Percentiles rank a stretch among this genome's conserved stretches.
phyloP scores from a whole-genome alignment of 1,140 invertebrate genomes.

The Apis laboriosa region DNA sequence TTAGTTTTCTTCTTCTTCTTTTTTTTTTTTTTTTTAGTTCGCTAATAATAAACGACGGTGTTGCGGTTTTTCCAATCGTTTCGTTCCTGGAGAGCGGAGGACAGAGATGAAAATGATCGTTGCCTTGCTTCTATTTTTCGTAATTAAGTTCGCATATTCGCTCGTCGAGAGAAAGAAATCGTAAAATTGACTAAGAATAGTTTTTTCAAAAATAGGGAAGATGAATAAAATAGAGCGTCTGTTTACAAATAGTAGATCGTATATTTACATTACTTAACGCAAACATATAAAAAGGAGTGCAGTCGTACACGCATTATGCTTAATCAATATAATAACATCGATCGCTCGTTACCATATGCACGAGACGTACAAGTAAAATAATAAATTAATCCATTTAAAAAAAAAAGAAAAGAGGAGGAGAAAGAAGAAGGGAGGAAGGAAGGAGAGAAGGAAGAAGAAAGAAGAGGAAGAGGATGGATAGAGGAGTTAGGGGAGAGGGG shows the following conservation, averaged over 20 bases:
- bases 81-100: not conserved
- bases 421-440: not conserved
- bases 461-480: constrained; percentile 19
- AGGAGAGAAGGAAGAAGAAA: not conserved
- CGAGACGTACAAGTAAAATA: constrained; percentile 65
- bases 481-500: constrained; percentile 28
- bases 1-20: not conserved
- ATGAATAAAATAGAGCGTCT: constrained; percentile 59
- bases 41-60: not conserved
- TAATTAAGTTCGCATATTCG: too few relatives aligned
- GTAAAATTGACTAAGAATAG: too few relatives aligned
- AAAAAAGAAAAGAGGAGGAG: constrained; percentile 48
- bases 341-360: constrained; percentile 55
- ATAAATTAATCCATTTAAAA: constrained; percentile 74
- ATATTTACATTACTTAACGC: constrained; percentile 75
- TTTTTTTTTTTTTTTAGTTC: not conserved
- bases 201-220: not conserved
- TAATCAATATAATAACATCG: constrained; percentile 62
- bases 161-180: too few relatives aligned
- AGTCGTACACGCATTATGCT: constrained; percentile 69
- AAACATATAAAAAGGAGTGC: constrained; percentile 56
- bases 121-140: too few relatives aligned
- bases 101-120: too few relatives aligned
- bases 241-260: constrained; percentile 76
- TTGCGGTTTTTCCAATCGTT: not conserved